Evolutionary conservation across 2,888 invertebrate genomes (phyloP).

Genomic region (Hylaea fasciaria): DNA sequence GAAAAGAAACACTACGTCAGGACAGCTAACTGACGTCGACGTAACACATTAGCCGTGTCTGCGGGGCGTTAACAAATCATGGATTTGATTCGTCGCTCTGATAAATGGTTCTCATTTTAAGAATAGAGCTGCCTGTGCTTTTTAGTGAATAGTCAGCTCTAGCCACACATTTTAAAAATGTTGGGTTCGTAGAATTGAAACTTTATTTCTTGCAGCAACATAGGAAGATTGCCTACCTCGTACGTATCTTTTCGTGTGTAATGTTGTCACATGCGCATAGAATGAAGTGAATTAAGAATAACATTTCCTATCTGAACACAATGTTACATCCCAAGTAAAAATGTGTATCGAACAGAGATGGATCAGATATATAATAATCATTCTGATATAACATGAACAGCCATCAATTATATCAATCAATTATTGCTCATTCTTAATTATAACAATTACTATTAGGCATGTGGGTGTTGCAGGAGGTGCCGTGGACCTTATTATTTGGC

Average conservation of each 20-base stretch:
- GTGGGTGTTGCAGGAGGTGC: not conserved
- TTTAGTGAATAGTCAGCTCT: no score
- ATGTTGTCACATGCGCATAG: no score
- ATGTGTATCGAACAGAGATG: no score
- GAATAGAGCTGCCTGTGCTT: not conserved
- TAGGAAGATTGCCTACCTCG: no score
- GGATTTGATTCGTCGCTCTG: slow-evolving; percentile 19
- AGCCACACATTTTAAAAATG: not conserved
- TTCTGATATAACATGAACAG: no score
- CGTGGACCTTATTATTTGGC: slow-evolving; percentile 16
- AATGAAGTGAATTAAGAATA: no score
- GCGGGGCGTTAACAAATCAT: slow-evolving; percentile 16
- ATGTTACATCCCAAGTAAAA: no score
- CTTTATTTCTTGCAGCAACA: no score
- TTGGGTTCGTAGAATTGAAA: no score
- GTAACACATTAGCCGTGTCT: slow-evolving; percentile 31
- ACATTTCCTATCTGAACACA: no score
- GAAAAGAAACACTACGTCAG: slow-evolving; percentile 46
- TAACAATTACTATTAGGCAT: not conserved
- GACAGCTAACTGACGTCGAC: slow-evolving; percentile 16
- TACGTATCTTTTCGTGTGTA: no score
- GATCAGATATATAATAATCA: no score
- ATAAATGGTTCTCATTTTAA: slow-evolving; percentile 16
- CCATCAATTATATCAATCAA: not conserved
- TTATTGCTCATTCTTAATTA: not conserved